A percentile compares a stretch with the other conserved stretches of the same genome.
These are phyloP conservation scores for Solenopsis fugax DNA, from an alignment of 1,140 invertebrate species.

Conservation along the genomic window DNA sequence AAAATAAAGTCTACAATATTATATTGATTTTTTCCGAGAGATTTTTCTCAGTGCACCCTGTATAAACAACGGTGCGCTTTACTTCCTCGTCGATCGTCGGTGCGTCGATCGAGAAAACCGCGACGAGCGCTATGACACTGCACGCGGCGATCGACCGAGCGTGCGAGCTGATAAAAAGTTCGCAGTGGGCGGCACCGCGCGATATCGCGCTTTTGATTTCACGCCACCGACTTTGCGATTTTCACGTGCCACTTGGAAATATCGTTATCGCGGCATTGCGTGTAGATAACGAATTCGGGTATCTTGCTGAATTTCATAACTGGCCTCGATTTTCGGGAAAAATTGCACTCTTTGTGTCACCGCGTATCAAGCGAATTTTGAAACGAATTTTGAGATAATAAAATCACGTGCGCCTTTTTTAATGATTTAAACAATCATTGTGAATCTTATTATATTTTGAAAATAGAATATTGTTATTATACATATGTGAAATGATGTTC, in stretches of 20 bases:
- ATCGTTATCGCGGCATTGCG: not conserved
- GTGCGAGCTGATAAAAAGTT: slow-evolving; percentile 36
- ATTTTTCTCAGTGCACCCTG: too few species aligned
- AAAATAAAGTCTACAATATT: too few species aligned
- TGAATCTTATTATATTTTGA: not conserved
- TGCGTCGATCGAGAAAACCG: slow-evolving; percentile 65
- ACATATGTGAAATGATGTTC: not conserved
- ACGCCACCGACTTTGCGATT: slow-evolving; percentile 26
- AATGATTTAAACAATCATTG: not conserved
- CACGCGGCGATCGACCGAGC: slow-evolving; percentile 18
- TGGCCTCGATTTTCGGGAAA: not conserved
- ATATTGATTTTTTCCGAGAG: too few species aligned
- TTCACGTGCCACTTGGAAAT: not conserved
- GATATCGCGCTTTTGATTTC: slow-evolving; percentile 45
- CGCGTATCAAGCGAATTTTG: not conserved
- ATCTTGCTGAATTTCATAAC: not conserved
- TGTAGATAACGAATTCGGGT: not conserved
- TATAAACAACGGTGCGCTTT: slow-evolving; percentile 57
- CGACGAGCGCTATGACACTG: slow-evolving; percentile 27
- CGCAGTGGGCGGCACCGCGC: slow-evolving; percentile 16
- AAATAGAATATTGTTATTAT: not conserved
- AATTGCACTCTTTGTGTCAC: not conserved
- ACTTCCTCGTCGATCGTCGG: slow-evolving; percentile 44
- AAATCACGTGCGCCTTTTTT: not conserved
- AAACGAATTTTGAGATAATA: not conserved